Evolutionary conservation across 2,113 vertebrate genomes (phyloP), one percentile per base, ranked within the genome.

Genomic region (Sorex fumeus): DNA sequence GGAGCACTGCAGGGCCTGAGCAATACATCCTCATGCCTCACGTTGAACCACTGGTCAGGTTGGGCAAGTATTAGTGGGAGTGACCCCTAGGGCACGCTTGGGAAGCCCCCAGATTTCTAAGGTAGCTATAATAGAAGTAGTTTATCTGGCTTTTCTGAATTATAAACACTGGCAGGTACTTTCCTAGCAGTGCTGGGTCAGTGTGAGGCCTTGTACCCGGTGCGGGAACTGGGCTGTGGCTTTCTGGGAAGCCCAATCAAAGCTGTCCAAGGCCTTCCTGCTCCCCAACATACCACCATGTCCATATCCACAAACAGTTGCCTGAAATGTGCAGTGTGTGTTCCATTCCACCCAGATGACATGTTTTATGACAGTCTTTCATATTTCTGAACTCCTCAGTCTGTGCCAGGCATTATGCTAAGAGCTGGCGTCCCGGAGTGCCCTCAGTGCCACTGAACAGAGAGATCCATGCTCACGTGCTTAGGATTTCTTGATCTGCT

Each of bases 121-220:
- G 53, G 19, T 75, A 30, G 32, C 66, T 74, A 47, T 77, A 87
- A 57, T 69, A 53, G 4, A 36, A 1, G 21, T 45, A 36, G 40
- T 34, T 88, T 62, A 18, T 66, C 40, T 86, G 34, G 28, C 21
- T 36, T 79, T 57, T 71, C 50, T 32, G 88, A 91, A 50, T 75
- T 40, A 43, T 45, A 91, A 50, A 67, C 18, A 28, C 74, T 27
- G 4, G 0, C 6, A 34, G 43, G 6, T 15, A 7, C 12, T 16
- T 64, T 34, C 18, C 10, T 57, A 72, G 57, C 53, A 11, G 62
- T 70, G 7, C 60, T 27, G 27, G 40, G 40, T 77, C 32, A 30
- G 27, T 13, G 0, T 75, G 64, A 32, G 43, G n/a, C n/a, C 47
- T 8, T 3, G 19, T 3, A 6, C 8, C 30, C 16, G n/a, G 19